Evolutionary conservation across 2,888 invertebrate genomes (phyloP).

Genomic region (Strigamia transsilvanica): DNA sequence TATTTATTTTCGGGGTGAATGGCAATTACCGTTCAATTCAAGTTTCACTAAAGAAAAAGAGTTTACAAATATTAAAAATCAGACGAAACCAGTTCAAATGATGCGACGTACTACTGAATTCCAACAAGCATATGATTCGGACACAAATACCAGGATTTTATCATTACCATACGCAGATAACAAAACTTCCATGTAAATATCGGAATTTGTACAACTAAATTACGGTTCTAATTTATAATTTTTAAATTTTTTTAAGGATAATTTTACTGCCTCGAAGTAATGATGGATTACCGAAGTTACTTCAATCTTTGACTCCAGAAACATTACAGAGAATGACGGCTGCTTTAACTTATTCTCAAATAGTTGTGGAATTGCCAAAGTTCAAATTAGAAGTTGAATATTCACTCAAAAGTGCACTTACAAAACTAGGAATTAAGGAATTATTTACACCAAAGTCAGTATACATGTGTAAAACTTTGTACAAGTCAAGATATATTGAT

Average conservation of each 20-base stretch:
- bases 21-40: slow-evolving; percentile 27
- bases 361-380: background rate
- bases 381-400: slow-evolving; percentile 35
- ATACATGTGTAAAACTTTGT: background rate
- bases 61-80: slow-evolving; percentile 12
- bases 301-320: slow-evolving; percentile 3
- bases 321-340: background rate
- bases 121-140: slow-evolving; percentile 9
- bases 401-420: background rate
- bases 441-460: slow-evolving; percentile 25
- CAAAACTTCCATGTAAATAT: background rate
- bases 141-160: slow-evolving; percentile 21
- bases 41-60: background rate
- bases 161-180: slow-evolving; percentile 30
- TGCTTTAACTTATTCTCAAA: slow-evolving; percentile 3
- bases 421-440: background rate
- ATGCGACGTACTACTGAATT: background rate
- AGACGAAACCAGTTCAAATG: slow-evolving; percentile 6
- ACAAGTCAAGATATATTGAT: background rate
- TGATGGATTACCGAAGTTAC: slow-evolving; percentile 24
- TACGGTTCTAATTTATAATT: no score
- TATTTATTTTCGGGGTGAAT: slow-evolving; percentile 19
- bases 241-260: background rate
- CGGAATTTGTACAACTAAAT: background rate
- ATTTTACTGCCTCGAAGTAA: background rate